A percentile compares a stretch with the other conserved stretches of the same genome.
Conservation (phyloP, 92 coral and sea anemone genomes). For the Galaxea fascicularis region DNA sequence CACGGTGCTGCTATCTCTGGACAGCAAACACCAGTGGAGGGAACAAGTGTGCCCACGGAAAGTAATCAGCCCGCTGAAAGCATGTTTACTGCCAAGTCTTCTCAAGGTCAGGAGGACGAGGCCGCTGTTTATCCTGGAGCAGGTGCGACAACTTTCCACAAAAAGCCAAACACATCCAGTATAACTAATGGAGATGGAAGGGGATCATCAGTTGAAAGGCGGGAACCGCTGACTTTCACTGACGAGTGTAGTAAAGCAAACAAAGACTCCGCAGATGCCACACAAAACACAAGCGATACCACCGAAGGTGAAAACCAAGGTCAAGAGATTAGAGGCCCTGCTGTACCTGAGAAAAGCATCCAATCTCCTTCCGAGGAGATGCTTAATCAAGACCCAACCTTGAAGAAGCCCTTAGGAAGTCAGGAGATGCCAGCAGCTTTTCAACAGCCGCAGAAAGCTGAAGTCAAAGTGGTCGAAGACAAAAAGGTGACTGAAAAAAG, state of each 20-base stretch:
- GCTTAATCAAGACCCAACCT: not conserved
- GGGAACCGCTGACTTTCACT: not conserved
- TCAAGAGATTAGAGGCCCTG: not conserved
- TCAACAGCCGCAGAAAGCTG: not conserved
- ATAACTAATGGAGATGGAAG: too few relatives aligned
- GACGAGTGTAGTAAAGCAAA: not conserved
- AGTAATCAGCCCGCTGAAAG: not conserved
- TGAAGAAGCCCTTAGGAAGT: not conserved
- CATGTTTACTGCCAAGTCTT: not conserved
- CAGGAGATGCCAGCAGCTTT: not conserved
- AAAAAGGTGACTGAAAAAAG: not conserved
- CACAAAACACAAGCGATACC: not conserved
- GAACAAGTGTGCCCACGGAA: not conserved
- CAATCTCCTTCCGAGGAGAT: not conserved
- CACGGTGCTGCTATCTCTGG: not conserved
- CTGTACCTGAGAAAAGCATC: not conserved
- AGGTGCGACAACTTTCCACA: not conserved
- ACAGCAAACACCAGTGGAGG: not conserved
- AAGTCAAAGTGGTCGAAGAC: not conserved
- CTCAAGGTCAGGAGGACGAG: not conserved
- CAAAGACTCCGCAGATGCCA: not conserved
- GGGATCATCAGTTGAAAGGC: not conserved
- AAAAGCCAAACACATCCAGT: not conserved
- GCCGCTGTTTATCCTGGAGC: not conserved
- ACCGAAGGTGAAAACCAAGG: not conserved